A percentile compares a stretch with the other conserved stretches of the same genome.
phyloP scores from a whole-genome alignment of 1,140 invertebrate species.

The Hycleus phaleratus region DNA sequence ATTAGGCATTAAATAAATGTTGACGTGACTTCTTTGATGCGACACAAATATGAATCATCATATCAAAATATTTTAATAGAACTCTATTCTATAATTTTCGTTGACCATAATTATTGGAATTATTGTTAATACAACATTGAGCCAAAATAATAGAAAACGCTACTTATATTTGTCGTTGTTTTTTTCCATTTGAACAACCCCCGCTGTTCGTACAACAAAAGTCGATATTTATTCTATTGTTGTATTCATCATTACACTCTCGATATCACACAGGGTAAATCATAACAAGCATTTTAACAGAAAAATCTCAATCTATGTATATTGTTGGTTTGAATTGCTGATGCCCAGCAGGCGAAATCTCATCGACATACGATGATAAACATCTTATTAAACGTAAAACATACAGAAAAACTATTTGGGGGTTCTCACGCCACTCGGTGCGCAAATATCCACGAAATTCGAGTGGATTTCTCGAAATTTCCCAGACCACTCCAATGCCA shows the following conservation, averaged over 20 bases:
- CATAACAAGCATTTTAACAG: constrained; percentile 5
- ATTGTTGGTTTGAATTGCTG: constrained; percentile 5
- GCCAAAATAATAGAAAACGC: neutral
- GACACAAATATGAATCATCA: constrained; percentile 10
- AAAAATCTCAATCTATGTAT: constrained; percentile 5
- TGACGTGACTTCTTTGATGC: constrained; percentile 14
- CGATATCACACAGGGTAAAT: constrained; percentile 14
- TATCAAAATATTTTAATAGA: no score
- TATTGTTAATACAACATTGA: no score
- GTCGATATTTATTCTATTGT: constrained; percentile 5
- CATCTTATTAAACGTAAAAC: constrained; percentile 5
- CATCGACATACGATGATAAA: constrained; percentile 7
- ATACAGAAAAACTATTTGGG: neutral
- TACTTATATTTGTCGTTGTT: constrained; percentile 1
- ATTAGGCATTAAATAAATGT: constrained; percentile 15
- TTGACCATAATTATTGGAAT: no score
- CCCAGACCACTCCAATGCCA: no score
- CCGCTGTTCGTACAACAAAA: neutral
- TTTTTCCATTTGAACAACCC: neutral
- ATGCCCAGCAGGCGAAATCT: constrained; percentile 5
- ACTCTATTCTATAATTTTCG: no score
- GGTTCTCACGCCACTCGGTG: constrained; percentile 11
- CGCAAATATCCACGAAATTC: neutral
- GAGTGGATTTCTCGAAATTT: no score
- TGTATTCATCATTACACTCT: constrained; percentile 2